Evolutionary conservation across 2,888 invertebrate genomes (phyloP).

Genomic region (Cryptocheilus praepositus): DNA sequence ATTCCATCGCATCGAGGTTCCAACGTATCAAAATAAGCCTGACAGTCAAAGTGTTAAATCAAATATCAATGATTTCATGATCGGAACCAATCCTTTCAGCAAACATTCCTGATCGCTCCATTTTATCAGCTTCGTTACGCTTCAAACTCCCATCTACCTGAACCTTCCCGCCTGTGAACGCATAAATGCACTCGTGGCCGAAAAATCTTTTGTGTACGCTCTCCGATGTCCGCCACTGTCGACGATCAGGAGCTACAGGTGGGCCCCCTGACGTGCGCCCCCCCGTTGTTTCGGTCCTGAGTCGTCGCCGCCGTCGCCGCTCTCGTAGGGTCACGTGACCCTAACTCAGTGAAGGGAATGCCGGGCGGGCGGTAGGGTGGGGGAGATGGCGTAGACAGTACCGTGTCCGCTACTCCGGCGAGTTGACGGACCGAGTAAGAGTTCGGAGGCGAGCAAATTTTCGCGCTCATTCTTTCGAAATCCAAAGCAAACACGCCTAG

Average conservation of each 20-base stretch:
- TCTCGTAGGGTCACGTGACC: slow-evolving; percentile 60
- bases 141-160: no score
- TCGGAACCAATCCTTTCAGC: no score
- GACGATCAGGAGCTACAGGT: slow-evolving; percentile 63
- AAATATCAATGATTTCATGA: no score
- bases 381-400: slow-evolving; percentile 41
- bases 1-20: no score
- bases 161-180: no score
- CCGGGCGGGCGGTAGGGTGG: slow-evolving; percentile 29
- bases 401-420: slow-evolving; percentile 42
- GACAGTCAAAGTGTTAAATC: no score
- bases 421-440: slow-evolving; percentile 10
- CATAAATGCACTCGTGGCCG: no score
- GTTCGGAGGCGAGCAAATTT: slow-evolving; percentile 27
- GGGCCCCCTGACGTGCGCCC: slow-evolving; percentile 55
- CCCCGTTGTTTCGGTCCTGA: slow-evolving; percentile 58
- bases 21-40: no score
- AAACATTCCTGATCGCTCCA: no score
- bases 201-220: no score
- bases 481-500: slow-evolving; percentile 34
- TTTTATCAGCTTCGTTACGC: no score
- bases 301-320: slow-evolving; percentile 34
- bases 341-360: slow-evolving; percentile 47
- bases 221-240: neutral
- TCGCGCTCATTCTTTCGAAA: slow-evolving; percentile 22